Conservation (phyloP, 2,888 invertebrate species). For the Lithophane semibrunnea region DNA sequence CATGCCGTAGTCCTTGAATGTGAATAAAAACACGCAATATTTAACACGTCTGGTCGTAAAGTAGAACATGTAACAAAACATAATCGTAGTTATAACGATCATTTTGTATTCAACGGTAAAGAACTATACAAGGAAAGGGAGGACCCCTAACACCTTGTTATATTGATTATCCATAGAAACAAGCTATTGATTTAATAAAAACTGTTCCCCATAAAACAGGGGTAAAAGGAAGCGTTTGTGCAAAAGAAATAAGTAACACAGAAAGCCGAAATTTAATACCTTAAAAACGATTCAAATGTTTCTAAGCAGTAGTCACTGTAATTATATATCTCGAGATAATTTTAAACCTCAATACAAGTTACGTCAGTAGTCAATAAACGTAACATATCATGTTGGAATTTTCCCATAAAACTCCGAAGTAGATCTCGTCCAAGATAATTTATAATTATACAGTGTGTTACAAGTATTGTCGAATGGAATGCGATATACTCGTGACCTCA, state of each 20-base stretch:
- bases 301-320: conserved; percentile 26
- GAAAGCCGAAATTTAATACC: conserved; percentile 11
- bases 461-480: conserved; percentile 71
- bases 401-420: conserved; percentile 69
- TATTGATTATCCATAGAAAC: conserved; percentile 54
- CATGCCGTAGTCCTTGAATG: conserved; percentile 51
- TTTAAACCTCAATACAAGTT: conserved; percentile 46
- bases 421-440: conserved; percentile 66
- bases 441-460: conserved; percentile 65
- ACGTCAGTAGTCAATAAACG: conserved; percentile 61
- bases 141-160: background rate
- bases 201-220: background rate
- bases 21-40: conserved; percentile 46
- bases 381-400: conserved; percentile 64
- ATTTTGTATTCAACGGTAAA: conserved; percentile 5
- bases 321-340: conserved; percentile 44
- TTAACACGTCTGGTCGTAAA: conserved; percentile 44
- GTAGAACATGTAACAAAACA: conserved; percentile 19
- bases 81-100: background rate
- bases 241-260: background rate
- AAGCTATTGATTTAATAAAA: conserved; percentile 58
- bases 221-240: background rate
- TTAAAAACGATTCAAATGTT: conserved; percentile 30
- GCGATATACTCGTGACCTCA: conserved; percentile 71
- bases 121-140: background rate